Evolutionary conservation across 2,113 vertebrate species (phyloP), one percentile per base, ranked within the genome.

Genomic region (Micromys minutus): DNA sequence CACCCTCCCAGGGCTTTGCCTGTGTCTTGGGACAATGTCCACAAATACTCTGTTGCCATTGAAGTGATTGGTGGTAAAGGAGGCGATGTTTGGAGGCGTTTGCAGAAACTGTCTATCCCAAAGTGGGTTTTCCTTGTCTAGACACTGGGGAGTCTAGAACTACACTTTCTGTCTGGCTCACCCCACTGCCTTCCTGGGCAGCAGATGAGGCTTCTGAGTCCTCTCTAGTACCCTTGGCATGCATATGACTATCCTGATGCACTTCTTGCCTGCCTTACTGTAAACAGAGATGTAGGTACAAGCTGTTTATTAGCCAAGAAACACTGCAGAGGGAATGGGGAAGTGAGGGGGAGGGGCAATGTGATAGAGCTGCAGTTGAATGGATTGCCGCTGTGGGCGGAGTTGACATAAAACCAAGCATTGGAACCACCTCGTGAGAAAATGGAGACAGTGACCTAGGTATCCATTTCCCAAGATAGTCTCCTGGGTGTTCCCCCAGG

Each of bases 51-150:
- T 11, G 1, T 65, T 29, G 59, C 8, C 29, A 12, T 45, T 21
- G 29, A 81, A 8, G 21, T 42, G 71, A 5, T 90, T n/a, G 65
- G 3, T 83, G 91, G 13, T 36, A 15, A 10, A 34, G 16, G 63
- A 26, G 65, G 12, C 4, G 45, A 34, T 36, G 12, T 3, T 15
- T 24, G 29, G 12, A 8, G 15, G 22, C 1, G 1, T 67, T 91
- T 0, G 4, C 0, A 16, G 7, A 45, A 3, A 36, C 34, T 52
- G 34, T 12, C 45, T 52, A 5, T 11, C 31, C 34, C 19, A 11
- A 24, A 29, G 10, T 45, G 72, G 59, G 7, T 31, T 67, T 65
- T n/a, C 21, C 76, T 81, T 21, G 24, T 0, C 16, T 45, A 88
- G 84, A 89, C 47, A 34, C 59, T 9, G 24, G 77, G 29, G 29